Conservation (phyloP, 2,113 vertebrate species). For the Etheostoma cragini region DNA sequence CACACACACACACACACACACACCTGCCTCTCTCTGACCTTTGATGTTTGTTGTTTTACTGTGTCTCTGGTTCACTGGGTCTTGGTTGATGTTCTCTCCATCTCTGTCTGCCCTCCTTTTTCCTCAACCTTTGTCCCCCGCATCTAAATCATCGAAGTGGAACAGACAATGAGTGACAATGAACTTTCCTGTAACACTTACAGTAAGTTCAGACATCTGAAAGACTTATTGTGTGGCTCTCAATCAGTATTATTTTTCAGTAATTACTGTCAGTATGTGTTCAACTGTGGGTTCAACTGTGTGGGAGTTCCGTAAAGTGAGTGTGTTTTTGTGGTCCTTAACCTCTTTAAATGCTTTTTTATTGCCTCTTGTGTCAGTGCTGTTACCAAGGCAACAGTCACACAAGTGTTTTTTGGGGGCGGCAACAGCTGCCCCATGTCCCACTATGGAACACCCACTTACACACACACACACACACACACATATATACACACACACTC, state of each 20-base stretch:
- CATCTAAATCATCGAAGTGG: conserved; percentile 49
- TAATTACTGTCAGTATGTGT: not conserved
- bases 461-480: conserved; percentile 32
- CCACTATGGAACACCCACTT: conserved; percentile 55
- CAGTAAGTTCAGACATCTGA: conserved; percentile 18
- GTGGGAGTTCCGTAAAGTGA: not conserved
- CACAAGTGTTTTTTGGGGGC: conserved; percentile 50
- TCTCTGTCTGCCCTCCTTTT: conserved; percentile 51
- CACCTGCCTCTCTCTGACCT: conserved; percentile 25
- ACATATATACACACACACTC: conserved; percentile 9
- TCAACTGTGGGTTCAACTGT: not conserved
- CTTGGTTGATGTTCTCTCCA: conserved; percentile 48
- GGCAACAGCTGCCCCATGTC: conserved; percentile 64
- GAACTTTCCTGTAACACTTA: conserved; percentile 39
- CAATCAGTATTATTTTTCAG: not conserved
- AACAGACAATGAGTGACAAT: conserved; percentile 36
- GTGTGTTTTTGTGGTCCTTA: conserved; percentile 27
- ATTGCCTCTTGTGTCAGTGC: conserved; percentile 37
- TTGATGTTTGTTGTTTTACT: conserved; percentile 65
- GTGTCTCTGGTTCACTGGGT: conserved; percentile 61
- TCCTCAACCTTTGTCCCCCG: conserved; percentile 15
- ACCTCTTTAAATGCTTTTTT: conserved; percentile 46
- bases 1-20: not conserved
- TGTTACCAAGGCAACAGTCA: conserved; percentile 41
- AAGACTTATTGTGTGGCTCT: conserved; percentile 26